Percentiles rank a stretch among this genome's conserved stretches.
These are phyloP conservation scores for Cylindroiulus punctatus DNA, from an alignment of 2,888 invertebrate species.

Conservation along the genomic window DNA sequence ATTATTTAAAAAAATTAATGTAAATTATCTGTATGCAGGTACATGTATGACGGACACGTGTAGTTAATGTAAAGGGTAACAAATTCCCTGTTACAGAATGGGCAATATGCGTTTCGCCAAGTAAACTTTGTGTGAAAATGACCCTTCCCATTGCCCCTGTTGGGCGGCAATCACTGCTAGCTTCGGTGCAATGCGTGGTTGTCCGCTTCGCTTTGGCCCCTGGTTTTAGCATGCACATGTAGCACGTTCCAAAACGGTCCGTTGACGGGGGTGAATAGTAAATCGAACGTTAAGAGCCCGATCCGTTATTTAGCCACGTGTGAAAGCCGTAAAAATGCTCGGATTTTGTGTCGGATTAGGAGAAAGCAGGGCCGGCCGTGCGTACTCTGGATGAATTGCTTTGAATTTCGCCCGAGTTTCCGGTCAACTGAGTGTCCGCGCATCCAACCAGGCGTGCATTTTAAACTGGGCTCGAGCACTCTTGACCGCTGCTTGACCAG, in stretches of 20 bases:
- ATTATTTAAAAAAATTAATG: too few species aligned
- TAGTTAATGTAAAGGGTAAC: too few species aligned
- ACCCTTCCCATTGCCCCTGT: conserved; percentile 17
- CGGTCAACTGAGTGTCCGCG: conserved; percentile 15
- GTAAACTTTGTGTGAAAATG: too few species aligned
- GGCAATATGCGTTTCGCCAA: too few species aligned
- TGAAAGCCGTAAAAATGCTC: conserved; percentile 14
- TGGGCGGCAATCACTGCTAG: neutral
- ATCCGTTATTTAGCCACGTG: neutral
- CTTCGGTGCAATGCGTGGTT: neutral
- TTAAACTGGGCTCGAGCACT: conserved; percentile 1
- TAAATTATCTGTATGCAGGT: too few species aligned
- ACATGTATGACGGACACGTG: too few species aligned
- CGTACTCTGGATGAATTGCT: conserved; percentile 27
- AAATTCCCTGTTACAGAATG: too few species aligned
- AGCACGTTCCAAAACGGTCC: neutral
- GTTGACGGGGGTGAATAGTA: neutral
- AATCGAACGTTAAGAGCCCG: neutral
- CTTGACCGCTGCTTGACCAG: conserved; percentile 32
- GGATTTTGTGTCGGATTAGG: conserved; percentile 26
- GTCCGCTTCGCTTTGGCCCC: neutral
- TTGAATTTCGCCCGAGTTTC: conserved; percentile 10
- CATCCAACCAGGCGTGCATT: conserved; percentile 5
- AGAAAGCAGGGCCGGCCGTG: neutral
- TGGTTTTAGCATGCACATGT: neutral